Percentiles rank a stretch among this genome's conserved stretches.
Evolutionary conservation across 2,888 invertebrate species (phyloP).

Genomic region (Schizaphis graminum): DNA sequence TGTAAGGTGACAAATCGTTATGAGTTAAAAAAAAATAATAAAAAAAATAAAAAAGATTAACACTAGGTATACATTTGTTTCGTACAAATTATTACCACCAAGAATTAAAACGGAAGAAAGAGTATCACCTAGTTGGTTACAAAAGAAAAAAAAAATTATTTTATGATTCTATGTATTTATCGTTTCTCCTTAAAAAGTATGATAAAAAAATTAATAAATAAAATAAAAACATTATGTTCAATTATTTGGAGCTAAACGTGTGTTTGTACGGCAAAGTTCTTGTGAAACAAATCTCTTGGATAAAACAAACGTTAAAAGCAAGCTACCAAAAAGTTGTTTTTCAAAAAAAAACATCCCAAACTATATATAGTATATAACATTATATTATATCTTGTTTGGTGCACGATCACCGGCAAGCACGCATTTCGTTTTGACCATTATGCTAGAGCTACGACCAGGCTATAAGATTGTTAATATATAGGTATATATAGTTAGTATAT

Average conservation of each 20-base stretch:
- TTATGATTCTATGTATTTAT: neutral
- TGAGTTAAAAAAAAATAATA: conserved; percentile 68
- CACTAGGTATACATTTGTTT: conserved; percentile 65
- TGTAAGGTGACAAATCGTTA: conserved; percentile 66
- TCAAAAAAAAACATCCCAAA: conserved; percentile 61
- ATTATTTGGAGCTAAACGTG: conserved; percentile 64
- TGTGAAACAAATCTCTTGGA: conserved; percentile 67
- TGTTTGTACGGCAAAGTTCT: conserved; percentile 65
- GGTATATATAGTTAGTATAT: conserved; percentile 30
- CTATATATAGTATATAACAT: conserved; percentile 69
- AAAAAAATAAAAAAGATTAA: conserved; percentile 67
- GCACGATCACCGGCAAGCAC: conserved; percentile 63
- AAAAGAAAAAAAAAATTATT: conserved; percentile 3
- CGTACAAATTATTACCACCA: conserved; percentile 66
- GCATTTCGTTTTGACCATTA: conserved; percentile 56
- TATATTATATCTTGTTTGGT: conserved; percentile 67
- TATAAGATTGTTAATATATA: conserved; percentile 62
- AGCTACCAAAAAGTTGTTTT: conserved; percentile 68
- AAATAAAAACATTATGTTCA: conserved; percentile 30
- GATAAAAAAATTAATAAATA: neutral
- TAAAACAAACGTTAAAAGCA: conserved; percentile 71
- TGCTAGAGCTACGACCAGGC: conserved; percentile 65
- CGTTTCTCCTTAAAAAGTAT: neutral
- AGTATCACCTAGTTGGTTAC: conserved; percentile 63
- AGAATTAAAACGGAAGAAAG: conserved; percentile 68